Conservation (phyloP, 2,888 invertebrate genomes). For the Phortica magna region DNA sequence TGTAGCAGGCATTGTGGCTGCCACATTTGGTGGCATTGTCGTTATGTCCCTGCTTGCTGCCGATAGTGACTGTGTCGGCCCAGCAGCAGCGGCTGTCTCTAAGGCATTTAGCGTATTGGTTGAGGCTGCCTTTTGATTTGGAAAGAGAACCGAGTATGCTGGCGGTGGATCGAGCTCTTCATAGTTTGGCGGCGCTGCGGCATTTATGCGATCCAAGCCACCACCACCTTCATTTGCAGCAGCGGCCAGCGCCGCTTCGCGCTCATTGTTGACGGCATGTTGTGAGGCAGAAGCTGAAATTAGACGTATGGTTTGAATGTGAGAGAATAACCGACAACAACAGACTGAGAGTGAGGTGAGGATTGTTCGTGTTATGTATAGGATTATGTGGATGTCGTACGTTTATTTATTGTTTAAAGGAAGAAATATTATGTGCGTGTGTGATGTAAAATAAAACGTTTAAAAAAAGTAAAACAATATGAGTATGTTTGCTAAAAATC, state of each 20-base stretch:
- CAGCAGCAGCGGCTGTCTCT: slow-evolving; percentile 55
- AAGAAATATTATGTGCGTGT: slow-evolving; percentile 17
- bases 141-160: slow-evolving; percentile 84
- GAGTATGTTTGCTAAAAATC: slow-evolving; percentile 46
- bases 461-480: slow-evolving; percentile 39
- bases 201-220: slow-evolving; percentile 61
- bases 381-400: slow-evolving; percentile 7
- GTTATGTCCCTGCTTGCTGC: slow-evolving; percentile 46
- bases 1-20: slow-evolving; percentile 43
- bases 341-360: slow-evolving; percentile 54
- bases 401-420: not conserved
- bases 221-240: slow-evolving; percentile 57
- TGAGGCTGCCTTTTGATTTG: slow-evolving; percentile 77
- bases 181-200: slow-evolving; percentile 81
- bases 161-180: slow-evolving; percentile 83
- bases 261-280: slow-evolving; percentile 75
- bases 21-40: slow-evolving; percentile 38
- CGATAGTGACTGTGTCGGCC: slow-evolving; percentile 30
- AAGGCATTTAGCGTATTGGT: slow-evolving; percentile 65
- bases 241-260: slow-evolving; percentile 72
- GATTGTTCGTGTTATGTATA: not conserved
- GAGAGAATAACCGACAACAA: slow-evolving; percentile 73
- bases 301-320: slow-evolving; percentile 73
- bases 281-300: slow-evolving; percentile 77
- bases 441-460: slow-evolving; percentile 35